Conservation (phyloP, 2,888 invertebrate species). For the Magallana nippona region DNA sequence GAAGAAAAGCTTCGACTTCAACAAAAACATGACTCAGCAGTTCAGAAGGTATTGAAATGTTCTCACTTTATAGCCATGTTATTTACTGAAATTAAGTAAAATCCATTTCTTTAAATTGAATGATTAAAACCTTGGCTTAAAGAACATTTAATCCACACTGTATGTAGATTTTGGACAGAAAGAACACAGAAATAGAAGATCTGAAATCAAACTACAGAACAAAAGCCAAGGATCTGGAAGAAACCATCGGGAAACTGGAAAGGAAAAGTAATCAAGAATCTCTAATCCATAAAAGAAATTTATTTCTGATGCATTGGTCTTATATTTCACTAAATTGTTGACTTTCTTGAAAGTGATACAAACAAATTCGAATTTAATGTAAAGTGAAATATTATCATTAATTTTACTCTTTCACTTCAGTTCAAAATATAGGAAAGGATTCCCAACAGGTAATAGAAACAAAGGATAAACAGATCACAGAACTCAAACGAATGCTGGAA, state of each 20-base stretch:
- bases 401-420: constrained; percentile 56
- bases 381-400: too few relatives aligned
- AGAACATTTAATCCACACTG: background rate
- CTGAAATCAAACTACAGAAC: constrained; percentile 76
- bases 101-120: too few relatives aligned
- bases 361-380: too few relatives aligned
- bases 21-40: constrained; percentile 78
- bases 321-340: too few relatives aligned
- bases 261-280: constrained; percentile 70
- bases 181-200: constrained; percentile 78
- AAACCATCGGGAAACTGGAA: constrained; percentile 72
- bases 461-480: constrained; percentile 75
- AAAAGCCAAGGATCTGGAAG: constrained; percentile 77
- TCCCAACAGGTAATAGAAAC: constrained; percentile 70
- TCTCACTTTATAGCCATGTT: background rate
- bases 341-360: too few relatives aligned
- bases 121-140: background rate
- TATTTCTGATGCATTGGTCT: too few relatives aligned
- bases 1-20: constrained; percentile 78
- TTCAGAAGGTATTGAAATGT: constrained; percentile 73
- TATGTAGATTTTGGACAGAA: constrained; percentile 76
- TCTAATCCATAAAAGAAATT: too few relatives aligned
- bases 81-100: background rate
- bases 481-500: constrained; percentile 73
- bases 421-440: constrained; percentile 74